These are phyloP conservation scores for Asteroscopus sphinx DNA, from an alignment of 2,888 invertebrate genomes.

Conservation along the genomic window DNA sequence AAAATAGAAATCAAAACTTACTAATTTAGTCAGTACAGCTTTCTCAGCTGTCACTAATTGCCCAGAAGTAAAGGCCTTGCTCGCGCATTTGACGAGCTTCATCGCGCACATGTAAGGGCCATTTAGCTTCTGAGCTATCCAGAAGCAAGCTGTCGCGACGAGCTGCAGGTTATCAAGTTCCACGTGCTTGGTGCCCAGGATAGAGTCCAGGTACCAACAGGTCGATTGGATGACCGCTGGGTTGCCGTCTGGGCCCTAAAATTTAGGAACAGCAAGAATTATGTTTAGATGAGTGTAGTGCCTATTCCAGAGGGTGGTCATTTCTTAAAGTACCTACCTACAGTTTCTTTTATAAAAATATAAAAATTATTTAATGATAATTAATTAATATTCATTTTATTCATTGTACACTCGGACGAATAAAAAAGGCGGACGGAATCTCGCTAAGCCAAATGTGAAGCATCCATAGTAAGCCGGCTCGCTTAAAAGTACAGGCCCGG, in stretches of 20 bases:
- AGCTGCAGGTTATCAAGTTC: conserved; percentile 73
- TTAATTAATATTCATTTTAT: too few relatives aligned
- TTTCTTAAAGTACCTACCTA: too few relatives aligned
- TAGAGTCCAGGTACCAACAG: conserved; percentile 77
- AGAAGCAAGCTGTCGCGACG: conserved; percentile 77
- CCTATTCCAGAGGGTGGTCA: too few relatives aligned
- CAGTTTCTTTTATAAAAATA: too few relatives aligned
- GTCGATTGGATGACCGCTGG: conserved; percentile 77
- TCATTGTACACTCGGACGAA: too few relatives aligned
- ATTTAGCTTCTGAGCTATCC: conserved; percentile 79
- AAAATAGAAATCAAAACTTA: too few relatives aligned
- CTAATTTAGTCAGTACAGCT: conserved; percentile 69
- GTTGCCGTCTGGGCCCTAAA: conserved; percentile 71
- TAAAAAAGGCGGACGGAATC: too few relatives aligned
- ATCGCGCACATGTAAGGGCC: conserved; percentile 64
- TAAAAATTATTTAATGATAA: too few relatives aligned
- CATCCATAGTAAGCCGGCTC: too few relatives aligned
- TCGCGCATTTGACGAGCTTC: conserved; percentile 67
- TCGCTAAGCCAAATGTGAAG: too few relatives aligned
- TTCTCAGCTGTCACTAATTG: conserved; percentile 70
- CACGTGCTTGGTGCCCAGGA: conserved; percentile 63
- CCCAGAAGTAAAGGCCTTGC: conserved; percentile 65
- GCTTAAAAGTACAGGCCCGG: too few relatives aligned
- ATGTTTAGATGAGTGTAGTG: too few relatives aligned
- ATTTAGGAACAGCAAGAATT: not conserved